Evolutionary conservation across 1,140 invertebrate genomes (phyloP).

Genomic region (Drosophila pallidifrons): DNA sequence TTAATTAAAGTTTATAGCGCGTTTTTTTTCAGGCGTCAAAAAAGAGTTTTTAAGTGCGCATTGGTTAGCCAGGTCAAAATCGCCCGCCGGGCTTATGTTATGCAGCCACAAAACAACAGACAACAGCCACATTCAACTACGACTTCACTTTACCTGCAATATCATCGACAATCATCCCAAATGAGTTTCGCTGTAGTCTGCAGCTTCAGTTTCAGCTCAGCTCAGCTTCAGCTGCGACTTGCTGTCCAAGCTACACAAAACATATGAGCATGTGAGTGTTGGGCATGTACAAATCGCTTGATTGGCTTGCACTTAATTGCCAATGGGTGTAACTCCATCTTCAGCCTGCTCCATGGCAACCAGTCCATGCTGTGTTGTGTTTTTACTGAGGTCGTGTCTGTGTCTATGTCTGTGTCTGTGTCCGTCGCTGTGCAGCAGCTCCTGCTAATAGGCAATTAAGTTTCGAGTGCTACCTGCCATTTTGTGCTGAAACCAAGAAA

Average conservation of each 20-base stretch:
- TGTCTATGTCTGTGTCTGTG: conserved; percentile 53
- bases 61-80: conserved; percentile 51
- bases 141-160: conserved; percentile 32
- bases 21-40: conserved; percentile 75
- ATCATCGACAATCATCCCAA: conserved; percentile 63
- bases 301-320: conserved; percentile 82
- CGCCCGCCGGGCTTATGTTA: conserved; percentile 35
- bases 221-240: background rate
- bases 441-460: conserved; percentile 81
- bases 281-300: conserved; percentile 80
- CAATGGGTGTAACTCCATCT: conserved; percentile 70
- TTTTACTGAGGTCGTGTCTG: conserved; percentile 74
- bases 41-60: conserved; percentile 69
- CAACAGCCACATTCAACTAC: background rate
- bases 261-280: conserved; percentile 69
- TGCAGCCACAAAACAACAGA: background rate
- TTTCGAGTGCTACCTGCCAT: conserved; percentile 76
- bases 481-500: conserved; percentile 52
- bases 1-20: conserved; percentile 81
- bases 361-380: conserved; percentile 46
- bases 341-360: conserved; percentile 17
- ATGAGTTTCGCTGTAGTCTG: conserved; percentile 54
- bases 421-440: conserved; percentile 68
- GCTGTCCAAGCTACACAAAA: background rate
- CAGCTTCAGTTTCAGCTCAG: background rate